A percentile compares a stretch with the other conserved stretches of the same genome.
These are phyloP conservation scores for Neolamprologus hecqui DNA, from an alignment of 2,113 vertebrate genomes.

Conservation along the genomic window DNA sequence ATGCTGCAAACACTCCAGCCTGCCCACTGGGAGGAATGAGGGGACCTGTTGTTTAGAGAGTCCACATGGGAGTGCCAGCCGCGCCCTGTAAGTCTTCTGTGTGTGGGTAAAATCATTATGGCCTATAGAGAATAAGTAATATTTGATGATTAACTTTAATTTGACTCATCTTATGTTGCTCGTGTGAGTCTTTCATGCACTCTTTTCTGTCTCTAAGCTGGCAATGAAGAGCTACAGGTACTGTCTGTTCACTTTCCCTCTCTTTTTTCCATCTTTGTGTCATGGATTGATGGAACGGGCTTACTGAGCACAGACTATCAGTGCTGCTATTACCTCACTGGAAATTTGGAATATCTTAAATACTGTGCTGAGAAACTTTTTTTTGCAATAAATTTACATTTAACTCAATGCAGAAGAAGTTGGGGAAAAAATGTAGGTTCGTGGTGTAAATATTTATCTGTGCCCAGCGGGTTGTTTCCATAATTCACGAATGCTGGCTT, in stretches of 20 bases:
- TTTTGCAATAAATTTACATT: not conserved
- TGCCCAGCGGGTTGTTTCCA: fast-evolving
- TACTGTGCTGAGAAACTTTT: not conserved
- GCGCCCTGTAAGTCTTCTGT: slow-evolving; percentile 53
- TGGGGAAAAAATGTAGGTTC: not conserved
- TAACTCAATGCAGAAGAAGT: not conserved
- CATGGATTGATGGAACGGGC: not conserved
- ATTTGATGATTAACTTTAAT: not conserved
- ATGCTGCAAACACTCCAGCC: slow-evolving; percentile 45
- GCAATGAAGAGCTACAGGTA: slow-evolving; percentile 59
- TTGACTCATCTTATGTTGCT: not conserved
- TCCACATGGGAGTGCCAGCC: slow-evolving; percentile 45
- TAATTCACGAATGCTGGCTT: not conserved
- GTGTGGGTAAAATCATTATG: not conserved
- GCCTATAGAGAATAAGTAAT: not conserved
- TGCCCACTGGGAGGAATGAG: slow-evolving; percentile 5
- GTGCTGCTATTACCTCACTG: not conserved
- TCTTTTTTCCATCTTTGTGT: not conserved
- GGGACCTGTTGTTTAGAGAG: slow-evolving; percentile 6
- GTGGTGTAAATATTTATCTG: not conserved
- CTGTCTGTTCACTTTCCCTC: not conserved
- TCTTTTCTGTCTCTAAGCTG: slow-evolving; percentile 57
- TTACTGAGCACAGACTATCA: not conserved
- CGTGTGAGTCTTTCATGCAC: not conserved
- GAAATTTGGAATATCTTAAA: not conserved